Conservation (phyloP, 1,140 invertebrate genomes). For the Drosophila trapezifrons region DNA sequence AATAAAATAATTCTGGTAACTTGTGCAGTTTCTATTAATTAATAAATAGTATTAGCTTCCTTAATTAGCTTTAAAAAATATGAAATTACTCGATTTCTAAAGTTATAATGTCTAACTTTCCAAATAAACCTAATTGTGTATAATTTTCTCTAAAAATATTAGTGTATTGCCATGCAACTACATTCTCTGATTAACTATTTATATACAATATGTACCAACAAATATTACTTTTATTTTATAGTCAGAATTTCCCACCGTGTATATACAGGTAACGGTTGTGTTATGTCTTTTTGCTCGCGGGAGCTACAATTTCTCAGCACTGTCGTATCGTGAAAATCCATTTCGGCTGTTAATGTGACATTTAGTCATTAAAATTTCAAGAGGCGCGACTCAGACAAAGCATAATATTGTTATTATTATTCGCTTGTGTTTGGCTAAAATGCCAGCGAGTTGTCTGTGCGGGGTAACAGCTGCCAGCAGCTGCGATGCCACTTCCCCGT, state of each 20-base stretch:
- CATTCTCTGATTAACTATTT: background rate
- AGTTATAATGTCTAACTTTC: too few relatives aligned
- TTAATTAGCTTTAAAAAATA: too few relatives aligned
- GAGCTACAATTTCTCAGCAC: slow-evolving; percentile 22
- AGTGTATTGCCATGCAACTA: background rate
- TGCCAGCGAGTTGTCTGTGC: slow-evolving; percentile 28
- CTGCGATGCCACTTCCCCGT: slow-evolving; percentile 21
- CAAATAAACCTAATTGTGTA: too few relatives aligned
- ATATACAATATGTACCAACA: background rate
- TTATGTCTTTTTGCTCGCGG: background rate
- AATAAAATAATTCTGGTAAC: slow-evolving; percentile 2
- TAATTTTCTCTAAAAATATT: background rate
- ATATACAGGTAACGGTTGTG: slow-evolving; percentile 3
- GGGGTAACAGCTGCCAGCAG: slow-evolving; percentile 63
- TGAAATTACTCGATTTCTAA: too few relatives aligned
- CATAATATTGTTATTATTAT: slow-evolving; percentile 77
- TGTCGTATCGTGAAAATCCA: slow-evolving; percentile 56
- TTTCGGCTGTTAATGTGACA: slow-evolving; percentile 73
- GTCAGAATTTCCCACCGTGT: background rate
- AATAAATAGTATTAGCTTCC: background rate
- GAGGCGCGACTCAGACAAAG: slow-evolving; percentile 60
- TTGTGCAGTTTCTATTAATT: background rate
- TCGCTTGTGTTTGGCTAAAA: slow-evolving; percentile 30
- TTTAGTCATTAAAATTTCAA: slow-evolving; percentile 76
- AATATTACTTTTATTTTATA: background rate